Evolutionary conservation across 2,888 invertebrate species (phyloP).

Genomic region (Bursaphelenchus okinawaensis): DNA sequence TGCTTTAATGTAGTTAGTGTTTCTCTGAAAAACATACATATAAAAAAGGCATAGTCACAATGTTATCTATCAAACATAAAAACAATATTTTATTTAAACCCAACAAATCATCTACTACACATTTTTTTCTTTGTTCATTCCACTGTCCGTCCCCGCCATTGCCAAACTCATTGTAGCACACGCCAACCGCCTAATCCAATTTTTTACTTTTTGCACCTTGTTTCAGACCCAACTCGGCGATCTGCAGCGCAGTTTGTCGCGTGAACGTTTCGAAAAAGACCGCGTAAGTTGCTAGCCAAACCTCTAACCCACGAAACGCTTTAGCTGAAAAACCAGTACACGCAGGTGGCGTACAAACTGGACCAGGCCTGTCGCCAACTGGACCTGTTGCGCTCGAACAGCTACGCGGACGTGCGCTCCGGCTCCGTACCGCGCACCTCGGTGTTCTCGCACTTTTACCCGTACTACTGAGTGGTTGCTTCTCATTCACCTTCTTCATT

Average conservation of each 20-base stretch:
- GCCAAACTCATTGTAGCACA: no score
- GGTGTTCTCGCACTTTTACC: constrained; percentile 56
- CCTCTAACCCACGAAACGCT: constrained; percentile 16
- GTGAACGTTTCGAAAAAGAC: constrained; percentile 52
- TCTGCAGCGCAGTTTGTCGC: constrained; percentile 55
- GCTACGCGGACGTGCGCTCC: constrained; percentile 43
- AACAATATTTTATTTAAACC: no score
- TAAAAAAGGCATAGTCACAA: no score
- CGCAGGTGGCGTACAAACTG: constrained; percentile 47
- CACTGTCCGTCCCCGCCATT: no score
- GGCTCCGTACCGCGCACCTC: constrained; percentile 48
- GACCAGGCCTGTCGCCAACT: constrained; percentile 55
- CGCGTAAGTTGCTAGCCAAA: constrained; percentile 37
- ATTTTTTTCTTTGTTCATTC: no score
- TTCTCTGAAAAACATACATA: no score
- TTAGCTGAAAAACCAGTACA: constrained; percentile 54
- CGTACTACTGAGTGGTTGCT: constrained; percentile 46
- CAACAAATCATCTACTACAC: no score
- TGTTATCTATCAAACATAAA: no score
- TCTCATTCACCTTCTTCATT: no score
- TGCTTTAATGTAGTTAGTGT: no score
- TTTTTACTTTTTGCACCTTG: constrained; percentile 5
- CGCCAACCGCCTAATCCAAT: no score
- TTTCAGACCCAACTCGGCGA: constrained; percentile 54
- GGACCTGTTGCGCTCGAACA: constrained; percentile 53